Evolutionary conservation across 2,113 vertebrate species (phyloP), one percentile per base, ranked within the genome.

Genomic region (Zapornia atra): DNA sequence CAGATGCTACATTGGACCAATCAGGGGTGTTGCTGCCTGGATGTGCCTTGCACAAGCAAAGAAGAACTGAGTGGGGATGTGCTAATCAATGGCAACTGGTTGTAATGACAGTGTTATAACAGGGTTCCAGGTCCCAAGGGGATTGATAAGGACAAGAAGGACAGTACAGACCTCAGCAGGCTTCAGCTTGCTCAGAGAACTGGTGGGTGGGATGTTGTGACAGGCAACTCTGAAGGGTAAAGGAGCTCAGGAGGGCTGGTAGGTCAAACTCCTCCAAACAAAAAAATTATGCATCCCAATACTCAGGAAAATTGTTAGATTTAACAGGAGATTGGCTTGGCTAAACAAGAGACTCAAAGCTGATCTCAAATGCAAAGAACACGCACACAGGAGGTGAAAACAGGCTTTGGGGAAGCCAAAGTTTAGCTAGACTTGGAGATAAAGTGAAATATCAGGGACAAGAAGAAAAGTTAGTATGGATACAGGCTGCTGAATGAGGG

Each of bases 81-180:
- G 15, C 12, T 42, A n/a, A 64, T 19, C n/a, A 46, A 51, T 8
- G 29, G 9, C 13, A 76, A 9, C 24, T 64, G 9, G 16, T 36
- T 70, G 31, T 19, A 54, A 59, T 15, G 15, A 33, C 10, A 5
- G 3, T 16, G 6, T 15, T 44, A 15, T 12, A 63, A 7, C 10
- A 68, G 29, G 1, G 15, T 34, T 80, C 13, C 26, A 0, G 0
- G 36, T 56, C 14, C 21, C 0, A 0, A 42, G 9, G 8, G 15
- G 15, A 16, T 5, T 64, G 9, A 20, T 29, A 42, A 46, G 3
- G 14, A 8, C 40, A 75, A 51, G 26, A 46, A 76, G 20, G 57
- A 26, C 3, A 50, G 3, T 33, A 53, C 26, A 70, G 40, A 54
- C 5, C 25, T 54, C 44, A 60, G 9, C 3, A 61, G 8, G 16